These are phyloP conservation scores for Agapornis roseicollis DNA, from an alignment of 2,113 vertebrate species.

Conservation along the genomic window DNA sequence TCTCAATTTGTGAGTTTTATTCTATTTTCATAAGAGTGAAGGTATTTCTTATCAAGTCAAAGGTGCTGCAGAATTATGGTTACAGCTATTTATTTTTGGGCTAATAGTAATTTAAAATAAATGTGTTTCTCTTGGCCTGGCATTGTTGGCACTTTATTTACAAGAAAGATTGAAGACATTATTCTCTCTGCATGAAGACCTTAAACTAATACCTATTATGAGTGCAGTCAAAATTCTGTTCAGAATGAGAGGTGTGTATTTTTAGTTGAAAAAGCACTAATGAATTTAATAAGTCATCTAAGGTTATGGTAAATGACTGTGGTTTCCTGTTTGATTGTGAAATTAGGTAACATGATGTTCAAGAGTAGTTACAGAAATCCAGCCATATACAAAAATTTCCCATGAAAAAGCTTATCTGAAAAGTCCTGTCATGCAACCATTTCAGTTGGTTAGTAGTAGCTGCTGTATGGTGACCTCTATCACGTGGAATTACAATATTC, in stretches of 20 bases:
- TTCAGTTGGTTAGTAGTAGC: neutral
- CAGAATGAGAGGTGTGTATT: neutral
- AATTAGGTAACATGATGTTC: neutral
- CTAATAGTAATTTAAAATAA: neutral
- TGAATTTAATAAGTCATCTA: neutral
- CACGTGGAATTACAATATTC: neutral
- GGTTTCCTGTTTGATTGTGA: neutral
- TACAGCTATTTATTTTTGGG: neutral
- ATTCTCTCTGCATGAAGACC: neutral
- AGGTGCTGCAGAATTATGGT: neutral
- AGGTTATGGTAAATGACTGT: neutral
- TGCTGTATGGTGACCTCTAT: neutral
- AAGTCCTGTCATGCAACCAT: neutral
- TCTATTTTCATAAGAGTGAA: neutral
- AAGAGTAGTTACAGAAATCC: neutral
- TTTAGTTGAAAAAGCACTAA: neutral
- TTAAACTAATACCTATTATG: neutral
- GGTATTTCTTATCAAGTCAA: neutral
- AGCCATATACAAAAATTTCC: neutral
- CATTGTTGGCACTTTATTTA: neutral
- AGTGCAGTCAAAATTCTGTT: neutral
- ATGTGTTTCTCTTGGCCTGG: neutral
- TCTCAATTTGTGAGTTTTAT: neutral
- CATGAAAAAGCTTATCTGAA: neutral
- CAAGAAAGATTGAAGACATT: neutral